These are phyloP conservation scores for Sporophila hypoxantha DNA, from an alignment of 2,113 vertebrate genomes.

Conservation along the genomic window DNA sequence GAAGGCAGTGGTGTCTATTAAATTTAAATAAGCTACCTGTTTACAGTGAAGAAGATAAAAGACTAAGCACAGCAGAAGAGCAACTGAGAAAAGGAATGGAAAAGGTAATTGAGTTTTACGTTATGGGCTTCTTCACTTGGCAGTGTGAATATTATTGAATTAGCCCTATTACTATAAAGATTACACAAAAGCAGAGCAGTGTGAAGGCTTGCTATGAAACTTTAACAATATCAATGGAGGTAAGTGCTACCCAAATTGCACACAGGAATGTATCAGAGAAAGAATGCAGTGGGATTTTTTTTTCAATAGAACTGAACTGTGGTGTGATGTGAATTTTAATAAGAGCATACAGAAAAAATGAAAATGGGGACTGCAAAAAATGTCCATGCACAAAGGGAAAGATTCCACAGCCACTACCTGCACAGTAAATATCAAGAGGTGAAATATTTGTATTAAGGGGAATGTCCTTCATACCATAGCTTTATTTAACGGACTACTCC, in stretches of 20 bases:
- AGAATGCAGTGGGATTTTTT: not conserved
- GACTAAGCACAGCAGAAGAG: conserved; percentile 39
- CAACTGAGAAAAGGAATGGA: conserved; percentile 35
- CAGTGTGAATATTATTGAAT: conserved; percentile 61
- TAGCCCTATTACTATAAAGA: conserved; percentile 51
- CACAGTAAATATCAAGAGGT: conserved; percentile 40
- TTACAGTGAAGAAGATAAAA: conserved; percentile 61
- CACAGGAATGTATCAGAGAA: conserved; percentile 46
- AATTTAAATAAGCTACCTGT: conserved; percentile 58
- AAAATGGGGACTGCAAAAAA: not conserved
- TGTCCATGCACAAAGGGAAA: not conserved
- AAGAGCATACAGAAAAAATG: not conserved
- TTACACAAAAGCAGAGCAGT: conserved; percentile 62
- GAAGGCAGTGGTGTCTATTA: conserved; percentile 18
- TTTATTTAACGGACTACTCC: conserved; percentile 7
- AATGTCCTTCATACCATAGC: not conserved
- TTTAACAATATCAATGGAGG: conserved; percentile 53
- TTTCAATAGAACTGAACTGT: conserved; percentile 8
- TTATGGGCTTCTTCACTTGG: conserved; percentile 34
- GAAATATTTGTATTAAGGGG: not conserved
- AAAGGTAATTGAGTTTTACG: conserved; percentile 61
- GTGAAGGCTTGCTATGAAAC: conserved; percentile 54
- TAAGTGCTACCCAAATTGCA: conserved; percentile 42
- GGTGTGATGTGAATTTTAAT: conserved; percentile 67
- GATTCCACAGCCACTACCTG: not conserved